phyloP scores from a whole-genome alignment of 2,888 invertebrate genomes.

The Dorcus hopei region DNA sequence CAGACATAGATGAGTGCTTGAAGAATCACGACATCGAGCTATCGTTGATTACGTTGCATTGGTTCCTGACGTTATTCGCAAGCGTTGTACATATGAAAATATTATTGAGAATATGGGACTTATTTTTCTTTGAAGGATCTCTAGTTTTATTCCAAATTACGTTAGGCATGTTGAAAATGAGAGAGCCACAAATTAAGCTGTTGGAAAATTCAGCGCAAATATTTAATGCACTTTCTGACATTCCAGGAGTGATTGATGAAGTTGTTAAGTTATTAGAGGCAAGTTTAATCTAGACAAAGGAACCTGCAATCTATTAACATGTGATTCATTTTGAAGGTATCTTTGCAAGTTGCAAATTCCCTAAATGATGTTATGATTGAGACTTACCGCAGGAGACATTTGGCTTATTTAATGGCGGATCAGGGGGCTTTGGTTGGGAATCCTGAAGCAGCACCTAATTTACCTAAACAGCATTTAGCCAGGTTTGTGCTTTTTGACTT shows the following conservation, averaged over 20 bases:
- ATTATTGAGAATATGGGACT: constrained; percentile 91
- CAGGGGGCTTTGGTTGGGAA: constrained; percentile 91
- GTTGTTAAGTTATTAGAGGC: constrained; percentile 83
- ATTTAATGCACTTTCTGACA: constrained; percentile 94
- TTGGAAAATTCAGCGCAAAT: constrained; percentile 96
- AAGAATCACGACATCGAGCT: constrained; percentile 93
- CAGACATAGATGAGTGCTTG: constrained; percentile 85
- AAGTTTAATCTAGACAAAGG: constrained; percentile 22
- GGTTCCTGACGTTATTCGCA: constrained; percentile 96
- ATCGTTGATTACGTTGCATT: constrained; percentile 92
- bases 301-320: neutral
- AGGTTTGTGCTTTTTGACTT: constrained; percentile 48
- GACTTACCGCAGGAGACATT: constrained; percentile 84
- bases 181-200: constrained; percentile 75
- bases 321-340: constrained; percentile 49
- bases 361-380: constrained; percentile 82
- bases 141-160: constrained; percentile 92
- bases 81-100: constrained; percentile 96
- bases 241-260: constrained; percentile 91
- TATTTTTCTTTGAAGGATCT: constrained; percentile 95
- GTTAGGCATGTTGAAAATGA: constrained; percentile 89
- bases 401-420: constrained; percentile 95
- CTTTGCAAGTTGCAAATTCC: constrained; percentile 74
- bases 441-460: constrained; percentile 82
- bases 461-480: constrained; percentile 89